These are phyloP conservation scores for Adelges cooleyi DNA, from an alignment of 1,140 invertebrate species.

Conservation along the genomic window DNA sequence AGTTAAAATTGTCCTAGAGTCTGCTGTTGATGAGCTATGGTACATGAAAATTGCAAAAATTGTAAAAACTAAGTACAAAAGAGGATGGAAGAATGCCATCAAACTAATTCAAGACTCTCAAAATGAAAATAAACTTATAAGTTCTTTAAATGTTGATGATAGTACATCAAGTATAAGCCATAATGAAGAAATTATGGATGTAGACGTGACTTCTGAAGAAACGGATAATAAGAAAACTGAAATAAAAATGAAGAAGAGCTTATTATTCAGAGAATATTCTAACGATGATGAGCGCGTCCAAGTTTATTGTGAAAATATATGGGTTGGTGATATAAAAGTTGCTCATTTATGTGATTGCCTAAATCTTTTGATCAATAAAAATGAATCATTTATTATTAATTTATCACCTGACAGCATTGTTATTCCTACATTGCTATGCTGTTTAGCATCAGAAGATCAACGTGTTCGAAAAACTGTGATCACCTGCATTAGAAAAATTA, in stretches of 20 bases:
- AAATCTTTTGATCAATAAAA: background rate
- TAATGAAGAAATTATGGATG: background rate
- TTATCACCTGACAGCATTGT: background rate
- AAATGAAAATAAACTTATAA: background rate
- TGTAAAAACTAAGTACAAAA: slow-evolving; percentile 22
- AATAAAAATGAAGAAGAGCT: slow-evolving; percentile 9
- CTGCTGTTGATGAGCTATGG: background rate
- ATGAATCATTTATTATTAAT: background rate
- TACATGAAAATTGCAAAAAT: background rate
- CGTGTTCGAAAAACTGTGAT: background rate
- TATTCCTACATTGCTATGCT: slow-evolving; percentile 9
- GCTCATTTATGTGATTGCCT: background rate
- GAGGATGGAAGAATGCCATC: background rate
- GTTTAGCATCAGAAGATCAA: background rate
- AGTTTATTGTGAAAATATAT: slow-evolving; percentile 16
- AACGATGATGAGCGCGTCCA: background rate
- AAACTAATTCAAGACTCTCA: background rate
- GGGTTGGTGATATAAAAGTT: slow-evolving; percentile 6
- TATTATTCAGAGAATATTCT: background rate
- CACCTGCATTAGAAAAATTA: background rate
- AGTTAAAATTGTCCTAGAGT: slow-evolving; percentile 4
- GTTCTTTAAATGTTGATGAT: background rate
- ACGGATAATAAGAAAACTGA: background rate
- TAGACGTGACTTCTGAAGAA: background rate
- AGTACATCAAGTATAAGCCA: background rate